These are phyloP conservation scores for Taphrorychus bicolor DNA, from an alignment of 2,888 invertebrate genomes.

Conservation along the genomic window DNA sequence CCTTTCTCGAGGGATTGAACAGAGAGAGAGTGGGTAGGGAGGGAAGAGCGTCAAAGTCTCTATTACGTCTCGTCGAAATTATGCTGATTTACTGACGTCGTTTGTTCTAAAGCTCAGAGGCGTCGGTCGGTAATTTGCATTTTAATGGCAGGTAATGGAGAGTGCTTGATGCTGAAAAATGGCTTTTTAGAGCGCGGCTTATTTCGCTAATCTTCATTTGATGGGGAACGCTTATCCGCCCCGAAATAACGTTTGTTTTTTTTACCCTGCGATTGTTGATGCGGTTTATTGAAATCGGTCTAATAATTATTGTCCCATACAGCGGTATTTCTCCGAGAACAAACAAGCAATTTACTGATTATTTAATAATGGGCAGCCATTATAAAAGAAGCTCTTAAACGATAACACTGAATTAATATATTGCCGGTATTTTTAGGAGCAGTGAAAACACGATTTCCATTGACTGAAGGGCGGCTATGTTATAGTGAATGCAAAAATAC, in stretches of 20 bases:
- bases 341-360: too few relatives aligned
- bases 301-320: too few relatives aligned
- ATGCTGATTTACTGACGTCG: slow-evolving; percentile 12
- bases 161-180: slow-evolving; percentile 3
- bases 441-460: too few relatives aligned
- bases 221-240: not conserved
- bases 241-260: not conserved
- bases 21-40: not conserved
- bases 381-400: too few relatives aligned
- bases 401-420: too few relatives aligned
- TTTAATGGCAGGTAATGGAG: slow-evolving; percentile 18
- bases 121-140: slow-evolving; percentile 21
- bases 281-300: not conserved
- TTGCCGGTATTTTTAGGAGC: too few relatives aligned
- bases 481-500: too few relatives aligned
- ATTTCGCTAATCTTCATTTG: not conserved
- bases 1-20: not conserved
- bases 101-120: not conserved
- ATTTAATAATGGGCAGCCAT: too few relatives aligned
- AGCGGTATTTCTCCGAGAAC: too few relatives aligned
- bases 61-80: slow-evolving; percentile 3
- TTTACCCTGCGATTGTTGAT: not conserved
- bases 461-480: too few relatives aligned
- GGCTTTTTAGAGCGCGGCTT: not conserved
- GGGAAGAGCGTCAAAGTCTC: slow-evolving; percentile 7